A percentile compares a stretch with the other conserved stretches of the same genome.
Conservation (phyloP, 2,113 vertebrate genomes). For the Plotosus lineatus region DNA sequence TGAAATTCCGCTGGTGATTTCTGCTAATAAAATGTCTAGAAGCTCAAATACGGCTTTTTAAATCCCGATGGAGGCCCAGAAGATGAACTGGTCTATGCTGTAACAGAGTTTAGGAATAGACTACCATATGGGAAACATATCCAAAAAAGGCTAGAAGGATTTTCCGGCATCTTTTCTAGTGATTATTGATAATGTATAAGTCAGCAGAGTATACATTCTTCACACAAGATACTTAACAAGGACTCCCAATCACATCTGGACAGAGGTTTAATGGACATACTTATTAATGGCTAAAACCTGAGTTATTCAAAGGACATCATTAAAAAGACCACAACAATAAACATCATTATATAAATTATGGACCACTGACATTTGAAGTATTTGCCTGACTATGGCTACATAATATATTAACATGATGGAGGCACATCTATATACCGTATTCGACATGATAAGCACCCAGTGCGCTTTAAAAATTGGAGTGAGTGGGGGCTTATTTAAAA, state of each 20-base stretch:
- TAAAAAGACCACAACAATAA: constrained; percentile 74
- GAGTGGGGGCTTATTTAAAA: too few species aligned
- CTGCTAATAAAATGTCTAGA: constrained; percentile 9
- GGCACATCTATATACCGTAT: constrained; percentile 64
- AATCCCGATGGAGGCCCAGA: neutral
- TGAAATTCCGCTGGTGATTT: neutral
- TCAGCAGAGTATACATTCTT: constrained; percentile 62
- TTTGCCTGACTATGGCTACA: constrained; percentile 74
- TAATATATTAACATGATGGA: constrained; percentile 70
- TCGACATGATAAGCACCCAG: too few species aligned
- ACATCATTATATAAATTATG: constrained; percentile 71
- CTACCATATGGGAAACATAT: neutral
- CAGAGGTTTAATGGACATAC: constrained; percentile 47
- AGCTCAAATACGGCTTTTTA: constrained; percentile 3
- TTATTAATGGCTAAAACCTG: constrained; percentile 76
- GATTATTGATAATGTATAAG: constrained; percentile 52
- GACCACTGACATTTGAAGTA: constrained; percentile 65
- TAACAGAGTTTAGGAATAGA: neutral
- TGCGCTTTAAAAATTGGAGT: too few species aligned
- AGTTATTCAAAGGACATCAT: constrained; percentile 75
- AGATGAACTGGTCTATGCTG: neutral
- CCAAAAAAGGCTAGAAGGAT: constrained; percentile 6
- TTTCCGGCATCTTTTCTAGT: constrained; percentile 31
- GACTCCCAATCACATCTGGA: constrained; percentile 57
- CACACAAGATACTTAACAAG: constrained; percentile 63